Evolutionary conservation across 2,113 vertebrate genomes (phyloP).

Genomic region (Circaetus gallicus): DNA sequence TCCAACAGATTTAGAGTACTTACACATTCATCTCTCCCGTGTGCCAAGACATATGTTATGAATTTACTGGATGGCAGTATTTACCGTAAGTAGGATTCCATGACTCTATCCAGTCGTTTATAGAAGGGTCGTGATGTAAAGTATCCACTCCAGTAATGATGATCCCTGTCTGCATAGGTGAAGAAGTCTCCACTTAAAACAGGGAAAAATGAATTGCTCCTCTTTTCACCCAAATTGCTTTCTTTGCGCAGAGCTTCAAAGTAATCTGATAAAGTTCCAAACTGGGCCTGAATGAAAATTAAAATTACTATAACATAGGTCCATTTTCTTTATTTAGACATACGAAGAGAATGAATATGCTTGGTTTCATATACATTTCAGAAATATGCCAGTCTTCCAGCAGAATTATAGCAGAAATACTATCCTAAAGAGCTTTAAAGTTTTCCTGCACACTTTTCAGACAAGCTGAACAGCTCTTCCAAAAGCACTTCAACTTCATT

Average conservation of each 20-base stretch:
- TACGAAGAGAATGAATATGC: neutral
- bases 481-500: neutral
- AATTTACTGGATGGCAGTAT: neutral
- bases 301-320: neutral
- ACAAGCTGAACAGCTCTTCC: neutral
- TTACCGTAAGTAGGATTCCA: slow-evolving; percentile 87
- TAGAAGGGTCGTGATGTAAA: slow-evolving; percentile 94
- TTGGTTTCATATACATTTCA: neutral
- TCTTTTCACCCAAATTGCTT: slow-evolving; percentile 41
- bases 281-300: slow-evolving; percentile 80
- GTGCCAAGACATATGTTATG: neutral
- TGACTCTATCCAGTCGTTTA: slow-evolving; percentile 82
- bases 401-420: neutral
- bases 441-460: neutral
- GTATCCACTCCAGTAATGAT: slow-evolving; percentile 96
- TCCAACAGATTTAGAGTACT: neutral
- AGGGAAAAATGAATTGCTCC: slow-evolving; percentile 71
- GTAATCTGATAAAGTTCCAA: slow-evolving; percentile 91
- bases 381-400: neutral
- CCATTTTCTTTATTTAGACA: neutral
- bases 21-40: neutral
- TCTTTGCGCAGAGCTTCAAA: slow-evolving; percentile 80
- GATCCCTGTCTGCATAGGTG: slow-evolving; percentile 91
- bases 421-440: neutral
- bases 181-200: slow-evolving; percentile 91